Evolutionary conservation across 1,140 invertebrate species (phyloP), one percentile per base, ranked within the genome.

Genomic region (Leptestheria dahalacensis): DNA sequence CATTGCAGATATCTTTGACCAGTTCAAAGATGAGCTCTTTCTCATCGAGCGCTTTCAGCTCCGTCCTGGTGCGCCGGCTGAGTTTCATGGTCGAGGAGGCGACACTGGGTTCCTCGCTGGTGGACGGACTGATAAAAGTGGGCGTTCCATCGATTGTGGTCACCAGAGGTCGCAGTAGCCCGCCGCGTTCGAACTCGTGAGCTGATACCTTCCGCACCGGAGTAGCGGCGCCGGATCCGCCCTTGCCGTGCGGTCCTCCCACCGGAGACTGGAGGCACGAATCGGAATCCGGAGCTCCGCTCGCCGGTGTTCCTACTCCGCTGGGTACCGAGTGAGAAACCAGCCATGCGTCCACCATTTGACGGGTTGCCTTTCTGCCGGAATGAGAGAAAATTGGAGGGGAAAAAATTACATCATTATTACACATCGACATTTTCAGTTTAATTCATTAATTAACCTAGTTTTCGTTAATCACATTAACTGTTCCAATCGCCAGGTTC

Each of bases 1-100:
- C 92, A 72, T 95, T 93, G 74, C 90, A 96, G 66, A 96, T 95
- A 71, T 95, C 91, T 74, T 95, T 94, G 68, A 93, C 91, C 77
- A 96, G 73, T 74, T 96, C 91, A 72, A 95, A 94, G 69, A 97
- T 92, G 51, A 96, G 79, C 74, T 96, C 89, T 69, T 89, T 90
- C 69, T 96, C 91, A 67, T 95, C 90, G 60, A 96, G 73, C 50
- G 88, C 83, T 66, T 86, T 79, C 1, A 95, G 78, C 69, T 94
- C 89, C 66, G 86, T 84, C 52, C 89, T 74, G 0, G 84, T 86
- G 61, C 84, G 74, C 18, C 86, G 75, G 64, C 86, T 83, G 21
- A 83, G 79, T 57, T 65, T 60, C 48, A 82, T 71, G 23, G 48
- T 66, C 62, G 49, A 66, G 62, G 64, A 68, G 60, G 54, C 63